Evolutionary conservation across 2,888 invertebrate species (phyloP).

Genomic region (Dendrolimus houi): DNA sequence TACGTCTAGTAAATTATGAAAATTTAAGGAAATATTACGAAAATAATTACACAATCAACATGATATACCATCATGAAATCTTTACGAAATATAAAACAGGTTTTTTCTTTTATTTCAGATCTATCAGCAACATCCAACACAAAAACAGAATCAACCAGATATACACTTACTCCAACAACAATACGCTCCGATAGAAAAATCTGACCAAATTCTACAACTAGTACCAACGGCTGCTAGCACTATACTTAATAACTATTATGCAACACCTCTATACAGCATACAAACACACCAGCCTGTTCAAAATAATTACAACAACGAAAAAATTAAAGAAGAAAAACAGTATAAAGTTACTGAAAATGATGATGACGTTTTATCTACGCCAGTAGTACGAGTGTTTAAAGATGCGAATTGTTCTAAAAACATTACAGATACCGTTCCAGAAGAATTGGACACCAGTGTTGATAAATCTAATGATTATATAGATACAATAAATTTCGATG

Average conservation of each 20-base stretch:
- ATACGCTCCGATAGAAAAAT: slow-evolving; percentile 20
- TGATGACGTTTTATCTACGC: slow-evolving; percentile 12
- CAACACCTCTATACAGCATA: slow-evolving; percentile 29
- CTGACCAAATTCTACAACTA: slow-evolving; percentile 7
- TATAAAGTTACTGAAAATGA: slow-evolving; percentile 12
- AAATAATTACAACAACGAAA: slow-evolving; percentile 8
- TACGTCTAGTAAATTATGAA: too few relatives aligned
- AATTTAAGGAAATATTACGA: too few relatives aligned
- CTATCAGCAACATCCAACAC: slow-evolving; percentile 3
- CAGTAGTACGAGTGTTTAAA: slow-evolving; percentile 57
- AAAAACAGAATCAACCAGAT: slow-evolving; percentile 25
- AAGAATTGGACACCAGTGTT: slow-evolving; percentile 26
- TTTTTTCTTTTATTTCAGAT: slow-evolving; percentile 1
- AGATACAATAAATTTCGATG: slow-evolving; percentile 31
- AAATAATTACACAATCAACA: too few relatives aligned
- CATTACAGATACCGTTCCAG: slow-evolving; percentile 15
- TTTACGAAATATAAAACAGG: background rate
- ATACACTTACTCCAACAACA: slow-evolving; percentile 49
- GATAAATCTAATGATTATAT: slow-evolving; percentile 30
- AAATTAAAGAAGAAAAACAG: slow-evolving; percentile 8
- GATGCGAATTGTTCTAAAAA: slow-evolving; percentile 50
- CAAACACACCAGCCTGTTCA: slow-evolving; percentile 23
- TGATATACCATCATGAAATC: background rate
- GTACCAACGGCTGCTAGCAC: background rate
- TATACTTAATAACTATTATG: slow-evolving; percentile 3